These are phyloP conservation scores for Thrips palmi DNA, from an alignment of 1,140 invertebrate species.

Conservation along the genomic window DNA sequence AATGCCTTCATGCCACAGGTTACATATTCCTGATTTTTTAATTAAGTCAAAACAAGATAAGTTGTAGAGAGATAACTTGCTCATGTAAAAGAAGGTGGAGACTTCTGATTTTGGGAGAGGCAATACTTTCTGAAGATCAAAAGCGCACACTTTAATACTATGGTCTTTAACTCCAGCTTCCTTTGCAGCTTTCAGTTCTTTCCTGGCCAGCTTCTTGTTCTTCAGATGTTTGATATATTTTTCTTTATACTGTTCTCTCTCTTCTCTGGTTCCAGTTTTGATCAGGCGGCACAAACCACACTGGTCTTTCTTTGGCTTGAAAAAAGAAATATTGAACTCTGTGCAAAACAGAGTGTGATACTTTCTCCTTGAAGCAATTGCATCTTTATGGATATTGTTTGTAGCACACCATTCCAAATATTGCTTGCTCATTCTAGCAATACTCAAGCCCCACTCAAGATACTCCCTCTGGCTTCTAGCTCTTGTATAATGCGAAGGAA, in stretches of 20 bases:
- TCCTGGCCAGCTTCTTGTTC: conserved; percentile 1
- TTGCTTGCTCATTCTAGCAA: conserved; percentile 8
- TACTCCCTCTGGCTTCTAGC: conserved; percentile 2
- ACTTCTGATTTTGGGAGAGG: conserved; percentile 4
- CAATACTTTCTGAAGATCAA: conserved; percentile 11
- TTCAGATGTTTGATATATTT: conserved; percentile 2
- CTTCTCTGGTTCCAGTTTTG: conserved; percentile 5
- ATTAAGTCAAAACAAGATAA: conserved; percentile 7
- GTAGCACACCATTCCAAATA: too few relatives aligned
- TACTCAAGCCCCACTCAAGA: conserved; percentile 1
- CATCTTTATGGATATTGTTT: conserved; percentile 5
- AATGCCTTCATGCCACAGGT: conserved; percentile 9
- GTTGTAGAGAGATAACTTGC: conserved; percentile 12
- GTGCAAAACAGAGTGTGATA: conserved; percentile 9
- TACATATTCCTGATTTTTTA: conserved; percentile 4
- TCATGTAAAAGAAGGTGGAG: conserved; percentile 12
- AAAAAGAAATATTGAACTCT: conserved; percentile 12
- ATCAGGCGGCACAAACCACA: conserved; percentile 3
- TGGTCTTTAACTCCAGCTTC: too few relatives aligned
- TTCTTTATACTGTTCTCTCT: conserved; percentile 1
- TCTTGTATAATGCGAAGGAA: conserved; percentile 7
- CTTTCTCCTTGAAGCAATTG: conserved; percentile 4
- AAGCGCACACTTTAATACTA: too few relatives aligned
- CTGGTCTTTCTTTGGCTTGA: conserved; percentile 10
- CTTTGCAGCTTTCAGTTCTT: conserved; percentile 5